Evolutionary conservation across 2,888 invertebrate genomes (phyloP).

Genomic region (Chromoteleia sp.): DNA sequence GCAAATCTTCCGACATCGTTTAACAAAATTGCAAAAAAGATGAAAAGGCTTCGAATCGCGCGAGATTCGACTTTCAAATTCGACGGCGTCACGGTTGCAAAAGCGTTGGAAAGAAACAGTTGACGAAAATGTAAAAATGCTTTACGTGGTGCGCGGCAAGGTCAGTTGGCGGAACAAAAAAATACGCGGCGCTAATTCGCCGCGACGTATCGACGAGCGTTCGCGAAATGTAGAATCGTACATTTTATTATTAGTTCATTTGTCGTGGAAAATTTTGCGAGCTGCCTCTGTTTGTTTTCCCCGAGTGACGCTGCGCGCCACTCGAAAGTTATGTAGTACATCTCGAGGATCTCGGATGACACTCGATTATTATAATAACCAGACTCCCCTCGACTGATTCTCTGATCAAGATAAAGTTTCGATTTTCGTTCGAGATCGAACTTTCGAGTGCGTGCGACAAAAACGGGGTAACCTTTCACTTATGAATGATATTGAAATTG

Average conservation of each 20-base stretch:
- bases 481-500: slow-evolving; percentile 31
- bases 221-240: slow-evolving; percentile 7
- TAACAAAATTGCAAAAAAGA: no score
- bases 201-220: slow-evolving; percentile 30
- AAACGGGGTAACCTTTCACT: slow-evolving; percentile 33
- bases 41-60: no score
- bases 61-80: no score
- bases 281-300: slow-evolving; percentile 35
- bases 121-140: slow-evolving; percentile 21
- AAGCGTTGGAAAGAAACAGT: background rate
- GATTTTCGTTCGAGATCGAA: slow-evolving; percentile 39
- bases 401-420: slow-evolving; percentile 38
- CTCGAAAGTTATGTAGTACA: slow-evolving; percentile 42
- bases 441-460: slow-evolving; percentile 10
- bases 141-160: slow-evolving; percentile 18
- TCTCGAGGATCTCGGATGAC: slow-evolving; percentile 45
- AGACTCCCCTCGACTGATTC: slow-evolving; percentile 8
- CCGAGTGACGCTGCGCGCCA: slow-evolving; percentile 11
- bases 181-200: slow-evolving; percentile 20
- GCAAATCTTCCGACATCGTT: no score
- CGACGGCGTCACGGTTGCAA: no score
- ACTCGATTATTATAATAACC: slow-evolving; percentile 53
- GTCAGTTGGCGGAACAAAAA: slow-evolving; percentile 32
- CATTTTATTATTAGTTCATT: slow-evolving; percentile 49
- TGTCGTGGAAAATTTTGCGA: slow-evolving; percentile 46